Evolutionary conservation across 2,113 vertebrate genomes (phyloP), one percentile per base, ranked within the genome.

Genomic region (Ameiurus melas): DNA sequence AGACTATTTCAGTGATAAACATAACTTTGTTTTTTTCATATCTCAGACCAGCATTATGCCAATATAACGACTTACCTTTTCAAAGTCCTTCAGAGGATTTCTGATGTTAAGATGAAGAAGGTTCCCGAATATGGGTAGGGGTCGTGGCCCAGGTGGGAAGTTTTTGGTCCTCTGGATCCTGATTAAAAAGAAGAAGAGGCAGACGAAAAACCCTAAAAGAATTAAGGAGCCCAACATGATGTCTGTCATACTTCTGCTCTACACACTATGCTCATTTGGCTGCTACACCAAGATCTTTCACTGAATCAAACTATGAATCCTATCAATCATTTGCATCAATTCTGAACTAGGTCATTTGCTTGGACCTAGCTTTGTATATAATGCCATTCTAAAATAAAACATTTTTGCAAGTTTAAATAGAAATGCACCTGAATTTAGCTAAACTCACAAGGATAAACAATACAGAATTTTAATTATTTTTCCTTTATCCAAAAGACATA

Each of bases 71-170:
- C 36, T 20, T 75, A 75, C 71, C 71, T 0, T 20, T 75, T 20
- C 1, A 1, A 75, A 43, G 85, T 94, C 94, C 17, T 92, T 83
- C 20, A 95, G 55, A 25, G 94, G 95, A 88, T 95, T 95, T 0
- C 81, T 71, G 2, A 94, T 25, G 55, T 71, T 93, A 22, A 95
- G 57, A 2, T 94, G 66, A 33, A 95, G 83, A 60, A 95, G 84
- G 81, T 93, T 96, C 27, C 95, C 95, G 73, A 96, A 80, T 43
- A 96, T 1, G 0, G 94, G 95, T 19, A 94, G 13, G 0, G 70
- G 17, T 0, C 68, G 27, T 5, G 94, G 94, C 30, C 95, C 94
- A 0, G 95, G 94, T 5, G 94, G 94, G 73, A 95, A 94, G 93
- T 94, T 95, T 89, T 92, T 91, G 80, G 92, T 92, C 82, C 92